Evolutionary conservation across 2,888 invertebrate genomes (phyloP), one percentile per base, ranked within the genome.

Genomic region (Nipponacmea schrenckii): DNA sequence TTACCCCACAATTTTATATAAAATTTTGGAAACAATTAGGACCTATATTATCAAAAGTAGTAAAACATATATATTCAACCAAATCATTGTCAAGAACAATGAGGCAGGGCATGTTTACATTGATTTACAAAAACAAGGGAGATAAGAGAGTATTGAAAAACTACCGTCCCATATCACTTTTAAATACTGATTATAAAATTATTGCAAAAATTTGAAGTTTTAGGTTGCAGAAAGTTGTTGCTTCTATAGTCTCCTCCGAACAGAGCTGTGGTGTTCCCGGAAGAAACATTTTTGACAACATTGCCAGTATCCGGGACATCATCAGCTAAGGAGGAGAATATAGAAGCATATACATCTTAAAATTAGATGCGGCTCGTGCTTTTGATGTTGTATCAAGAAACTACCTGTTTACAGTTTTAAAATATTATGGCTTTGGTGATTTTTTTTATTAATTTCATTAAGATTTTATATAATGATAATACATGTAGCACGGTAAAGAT

Each of bases 321-420:
- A 20, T 71, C 15, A 74, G 77, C 70, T 79, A 77, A 79, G 14
- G 75, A 77, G 63, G 75, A 80, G 65, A 27, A 79, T n/a, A 27
- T 75, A 27, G n/a, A 65, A 45, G 70, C 74, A n/a, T n/a, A 45
- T 70, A 69, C 66, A 76, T 80, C 67, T 74, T 80, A 46, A 63
- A 62, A 69, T 46, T 79, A 45, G 80, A 81, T 64, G 80, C 79
- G 67, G 79, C 77, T 50, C 80, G 80, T 50, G 79, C 79, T 1
- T 80, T 80, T 46, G 79, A 80, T 68, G 65, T 79, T 50, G 78
- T 80, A 14, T 74, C 70, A 24, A 75, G 76, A 64, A 67, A 72
- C 14, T 80, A 72, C 70, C 24, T 81, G 39, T 77, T 73, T 71
- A 65, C 46, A 26, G 26, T 67, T 26, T 50, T 67, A 48, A 48